Base-by-base conservation (phyloP, 2,888 invertebrate species). In the Cantharis rufa region DNA sequence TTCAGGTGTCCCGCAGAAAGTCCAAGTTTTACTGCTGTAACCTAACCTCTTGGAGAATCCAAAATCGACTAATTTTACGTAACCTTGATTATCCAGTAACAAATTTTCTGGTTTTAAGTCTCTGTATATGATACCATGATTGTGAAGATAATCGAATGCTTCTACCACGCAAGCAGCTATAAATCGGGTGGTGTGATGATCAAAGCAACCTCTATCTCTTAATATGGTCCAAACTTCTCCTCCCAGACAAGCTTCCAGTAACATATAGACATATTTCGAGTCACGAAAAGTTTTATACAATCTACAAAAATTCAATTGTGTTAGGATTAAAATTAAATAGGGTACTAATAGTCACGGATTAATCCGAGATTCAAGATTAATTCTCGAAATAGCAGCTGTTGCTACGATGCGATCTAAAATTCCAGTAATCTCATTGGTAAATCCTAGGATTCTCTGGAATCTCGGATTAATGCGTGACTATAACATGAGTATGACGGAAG, bases 91-190 rank as follows among this genome's bases (percentile, higher is more conserved):
- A 81, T 93, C 92, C 13, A 94, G 85, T 62, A 94, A 87, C 32
- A 94, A 88, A 86, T 94, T 94, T 85, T 94, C 94, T 1, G 94
- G 94, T 85, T 94, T 94, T 80, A 94, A 88, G 86, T 94, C 93
- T 77, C 86, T 82, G 83, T 89, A 89, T 72, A 93, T 91, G 72
- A 93, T 91, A 66, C 91, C 91, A 80, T 90, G 88, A 16, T 89
- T 88, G 86, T 94, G 94, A 0, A 94, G 88, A 84, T 93, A 94
- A 76, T 92, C 91, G 81, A 94, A 90, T 0, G 93, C 94, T 85
- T 93, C 92, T 15, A 93, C 88, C 1, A 93, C 93, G 84, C 93
- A 93, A 3, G 91, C 93, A 5, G 92, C 91, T 82, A 93, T 92
- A 86, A 93, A 94, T 74, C 92, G 89, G 0, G 93, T 91, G 2